These are phyloP conservation scores for Trachelus stipa DNA, from an alignment of 2,888 invertebrate species.

Conservation along the genomic window DNA sequence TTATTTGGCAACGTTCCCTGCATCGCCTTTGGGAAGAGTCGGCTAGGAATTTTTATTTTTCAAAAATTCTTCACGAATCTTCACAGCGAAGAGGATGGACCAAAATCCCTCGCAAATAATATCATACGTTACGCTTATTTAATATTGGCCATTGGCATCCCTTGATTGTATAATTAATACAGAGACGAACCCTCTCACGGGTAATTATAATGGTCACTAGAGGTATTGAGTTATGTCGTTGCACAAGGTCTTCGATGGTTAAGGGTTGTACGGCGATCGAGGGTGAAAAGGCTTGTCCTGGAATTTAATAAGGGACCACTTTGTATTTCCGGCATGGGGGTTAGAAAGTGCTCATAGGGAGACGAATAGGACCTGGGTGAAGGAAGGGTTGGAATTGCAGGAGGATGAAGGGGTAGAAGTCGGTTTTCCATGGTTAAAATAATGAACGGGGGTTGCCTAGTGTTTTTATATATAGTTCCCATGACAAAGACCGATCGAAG, in stretches of 20 bases:
- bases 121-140: background rate
- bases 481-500: background rate
- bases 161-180: background rate
- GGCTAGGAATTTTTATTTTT: background rate
- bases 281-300: background rate
- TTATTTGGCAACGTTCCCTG: background rate
- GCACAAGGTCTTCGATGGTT: background rate
- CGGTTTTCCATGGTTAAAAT: background rate
- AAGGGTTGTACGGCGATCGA: background rate
- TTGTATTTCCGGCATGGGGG: too few species aligned
- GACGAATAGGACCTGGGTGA: background rate
- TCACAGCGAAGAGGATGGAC: background rate
- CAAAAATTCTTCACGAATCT: background rate
- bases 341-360: background rate
- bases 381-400: background rate
- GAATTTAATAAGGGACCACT: background rate
- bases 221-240: background rate
- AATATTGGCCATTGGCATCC: background rate
- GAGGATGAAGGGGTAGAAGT: background rate
- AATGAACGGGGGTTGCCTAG: background rate
- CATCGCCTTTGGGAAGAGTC: background rate
- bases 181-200: background rate
- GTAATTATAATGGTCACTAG: background rate
- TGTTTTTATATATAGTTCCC: background rate
- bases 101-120: background rate